Conservation (phyloP, 53 echinoderm and acorn worm species). For the Patiria pectinifera region DNA sequence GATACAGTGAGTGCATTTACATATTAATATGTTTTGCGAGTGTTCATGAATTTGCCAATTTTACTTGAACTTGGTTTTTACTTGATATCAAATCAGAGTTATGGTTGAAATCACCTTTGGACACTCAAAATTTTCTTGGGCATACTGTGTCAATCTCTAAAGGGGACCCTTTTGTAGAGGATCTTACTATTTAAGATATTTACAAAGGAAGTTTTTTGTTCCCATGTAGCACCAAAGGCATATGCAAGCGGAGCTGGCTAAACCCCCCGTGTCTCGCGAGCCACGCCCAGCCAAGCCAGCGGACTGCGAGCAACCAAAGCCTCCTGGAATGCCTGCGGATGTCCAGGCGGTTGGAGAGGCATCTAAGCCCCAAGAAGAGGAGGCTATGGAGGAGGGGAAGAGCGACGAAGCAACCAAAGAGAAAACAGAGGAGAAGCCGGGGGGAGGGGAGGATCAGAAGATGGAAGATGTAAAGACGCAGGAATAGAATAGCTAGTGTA, state of each 20-base stretch:
- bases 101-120: background rate
- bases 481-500: too few species aligned
- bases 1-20: too few species aligned
- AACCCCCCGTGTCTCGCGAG: slow-evolving; percentile 70
- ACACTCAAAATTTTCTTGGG: background rate
- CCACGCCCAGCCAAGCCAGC: slow-evolving; percentile 25
- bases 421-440: background rate
- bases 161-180: too few species aligned
- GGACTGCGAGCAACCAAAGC: slow-evolving; percentile 64
- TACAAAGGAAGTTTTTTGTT: background rate
- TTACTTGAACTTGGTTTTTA: background rate
- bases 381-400: background rate
- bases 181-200: background rate
- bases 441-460: slow-evolving; percentile 60
- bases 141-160: too few species aligned
- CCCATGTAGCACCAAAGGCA: slow-evolving; percentile 58
- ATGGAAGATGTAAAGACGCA: too few species aligned
- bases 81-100: background rate
- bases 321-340: slow-evolving; percentile 73
- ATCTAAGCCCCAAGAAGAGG: slow-evolving; percentile 37
- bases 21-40: too few species aligned
- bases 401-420: background rate
- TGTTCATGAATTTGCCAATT: background rate
- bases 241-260: slow-evolving; percentile 68
- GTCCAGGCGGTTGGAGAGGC: slow-evolving; percentile 46